Conservation (phyloP, 2,888 invertebrate species). For the Herminia tarsipennalis region DNA sequence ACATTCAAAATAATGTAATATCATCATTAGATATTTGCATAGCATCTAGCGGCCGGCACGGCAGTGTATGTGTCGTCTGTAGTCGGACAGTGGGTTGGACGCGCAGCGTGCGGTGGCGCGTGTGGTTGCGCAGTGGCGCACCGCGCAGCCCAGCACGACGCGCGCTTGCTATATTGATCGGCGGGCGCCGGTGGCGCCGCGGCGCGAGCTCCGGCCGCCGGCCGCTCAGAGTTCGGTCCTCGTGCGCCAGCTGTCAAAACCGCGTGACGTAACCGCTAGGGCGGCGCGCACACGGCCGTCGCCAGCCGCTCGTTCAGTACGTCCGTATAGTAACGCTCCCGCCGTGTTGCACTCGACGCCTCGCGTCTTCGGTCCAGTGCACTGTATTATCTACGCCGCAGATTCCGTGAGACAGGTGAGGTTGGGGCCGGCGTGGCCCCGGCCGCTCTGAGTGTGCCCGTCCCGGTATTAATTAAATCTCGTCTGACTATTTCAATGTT, state of each 20-base stretch:
- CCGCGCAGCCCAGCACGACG: constrained; percentile 28
- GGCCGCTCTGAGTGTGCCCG: constrained; percentile 57
- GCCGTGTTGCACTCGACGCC: constrained; percentile 51
- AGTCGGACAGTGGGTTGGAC: not conserved
- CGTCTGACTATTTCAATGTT: constrained; percentile 74
- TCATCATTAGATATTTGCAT: no score
- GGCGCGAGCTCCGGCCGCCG: constrained; percentile 42
- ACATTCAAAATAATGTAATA: no score
- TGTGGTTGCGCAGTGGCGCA: constrained; percentile 31
- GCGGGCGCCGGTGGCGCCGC: constrained; percentile 62
- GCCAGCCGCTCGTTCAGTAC: constrained; percentile 71
- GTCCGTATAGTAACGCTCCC: constrained; percentile 57
- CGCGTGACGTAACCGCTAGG: constrained; percentile 73
- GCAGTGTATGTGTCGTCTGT: not conserved
- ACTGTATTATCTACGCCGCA: constrained; percentile 54
- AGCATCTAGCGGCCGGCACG: no score
- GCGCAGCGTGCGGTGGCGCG: constrained; percentile 17
- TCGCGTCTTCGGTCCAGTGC: constrained; percentile 55
- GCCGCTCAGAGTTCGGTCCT: constrained; percentile 36
- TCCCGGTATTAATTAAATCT: constrained; percentile 73
- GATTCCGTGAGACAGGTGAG: constrained; percentile 67
- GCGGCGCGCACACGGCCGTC: constrained; percentile 73
- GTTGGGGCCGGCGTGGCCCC: constrained; percentile 66
- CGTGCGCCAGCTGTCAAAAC: constrained; percentile 69
- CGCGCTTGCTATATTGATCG: constrained; percentile 55